Percentiles rank a stretch among this genome's conserved stretches.
Evolutionary conservation across 2,113 vertebrate genomes (phyloP).

Genomic region (Odocoileus virginianus): DNA sequence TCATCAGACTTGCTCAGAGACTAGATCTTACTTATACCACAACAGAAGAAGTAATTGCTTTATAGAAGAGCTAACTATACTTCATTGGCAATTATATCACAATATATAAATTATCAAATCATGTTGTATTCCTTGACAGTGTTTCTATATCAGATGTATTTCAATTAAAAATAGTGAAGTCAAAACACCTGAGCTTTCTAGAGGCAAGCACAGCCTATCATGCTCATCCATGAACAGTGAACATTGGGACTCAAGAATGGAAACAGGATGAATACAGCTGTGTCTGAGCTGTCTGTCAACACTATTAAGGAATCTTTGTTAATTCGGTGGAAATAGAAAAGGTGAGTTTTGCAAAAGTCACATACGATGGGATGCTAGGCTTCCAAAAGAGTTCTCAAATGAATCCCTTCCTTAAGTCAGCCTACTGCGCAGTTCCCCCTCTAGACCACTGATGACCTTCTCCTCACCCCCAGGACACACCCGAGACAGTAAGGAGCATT

Average conservation of each 20-base stretch:
- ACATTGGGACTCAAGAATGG: neutral
- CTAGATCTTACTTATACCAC: neutral
- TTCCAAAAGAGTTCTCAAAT: neutral
- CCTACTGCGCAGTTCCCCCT: neutral
- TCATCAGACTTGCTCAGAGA: neutral
- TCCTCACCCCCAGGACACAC: neutral
- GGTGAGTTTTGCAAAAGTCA: neutral
- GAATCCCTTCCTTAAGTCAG: neutral
- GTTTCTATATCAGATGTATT: neutral
- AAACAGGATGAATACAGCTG: no score
- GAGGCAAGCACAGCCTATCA: neutral
- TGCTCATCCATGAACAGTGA: neutral
- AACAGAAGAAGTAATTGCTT: neutral
- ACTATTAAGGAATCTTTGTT: neutral
- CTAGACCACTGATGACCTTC: neutral
- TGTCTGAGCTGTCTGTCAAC: neutral
- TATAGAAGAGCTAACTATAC: neutral
- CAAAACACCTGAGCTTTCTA: neutral
- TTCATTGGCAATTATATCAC: neutral
- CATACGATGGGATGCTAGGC: neutral
- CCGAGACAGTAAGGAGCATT: neutral
- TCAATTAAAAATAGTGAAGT: neutral
- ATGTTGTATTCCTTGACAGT: neutral
- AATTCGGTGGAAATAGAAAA: neutral
- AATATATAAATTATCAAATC: neutral